Evolutionary conservation across 1,140 invertebrate species (phyloP).

Genomic region (Calliphora vicina): DNA sequence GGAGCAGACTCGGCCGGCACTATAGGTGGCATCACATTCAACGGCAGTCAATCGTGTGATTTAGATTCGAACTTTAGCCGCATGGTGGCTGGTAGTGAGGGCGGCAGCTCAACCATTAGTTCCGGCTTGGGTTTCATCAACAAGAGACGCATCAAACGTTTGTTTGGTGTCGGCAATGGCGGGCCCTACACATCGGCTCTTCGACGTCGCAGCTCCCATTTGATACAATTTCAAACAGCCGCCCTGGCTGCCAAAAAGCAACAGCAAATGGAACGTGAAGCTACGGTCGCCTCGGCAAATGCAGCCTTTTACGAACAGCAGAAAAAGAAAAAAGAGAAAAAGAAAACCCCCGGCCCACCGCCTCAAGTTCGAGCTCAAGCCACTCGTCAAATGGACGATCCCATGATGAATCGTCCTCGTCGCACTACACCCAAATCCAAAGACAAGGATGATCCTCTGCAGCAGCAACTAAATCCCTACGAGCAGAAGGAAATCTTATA

Average conservation of each 20-base stretch:
- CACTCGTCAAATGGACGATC: constrained; percentile 55
- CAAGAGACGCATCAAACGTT: constrained; percentile 52
- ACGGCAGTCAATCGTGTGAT: constrained; percentile 53
- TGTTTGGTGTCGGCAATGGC: constrained; percentile 51
- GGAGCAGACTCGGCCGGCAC: constrained; percentile 56
- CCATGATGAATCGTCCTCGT: constrained; percentile 56
- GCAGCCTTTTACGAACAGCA: constrained; percentile 51
- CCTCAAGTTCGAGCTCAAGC: constrained; percentile 53
- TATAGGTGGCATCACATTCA: constrained; percentile 47
- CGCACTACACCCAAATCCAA: constrained; percentile 37
- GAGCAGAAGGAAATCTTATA: constrained; percentile 40
- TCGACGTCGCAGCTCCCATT: constrained; percentile 54
- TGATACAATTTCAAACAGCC: constrained; percentile 50
- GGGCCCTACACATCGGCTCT: constrained; percentile 37
- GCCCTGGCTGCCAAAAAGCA: constrained; percentile 46
- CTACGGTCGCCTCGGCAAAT: constrained; percentile 56
- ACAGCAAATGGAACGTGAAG: constrained; percentile 54
- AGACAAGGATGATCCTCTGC: constrained; percentile 38
- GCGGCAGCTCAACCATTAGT: constrained; percentile 45
- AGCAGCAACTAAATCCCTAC: constrained; percentile 50
- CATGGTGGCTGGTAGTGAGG: constrained; percentile 51
- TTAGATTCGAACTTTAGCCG: constrained; percentile 60
- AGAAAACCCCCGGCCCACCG: constrained; percentile 55
- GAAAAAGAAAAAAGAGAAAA: constrained; percentile 52
- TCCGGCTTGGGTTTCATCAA: constrained; percentile 57